Evolutionary conservation across 2,113 vertebrate species (phyloP).

Genomic region (Ailurus styani): DNA sequence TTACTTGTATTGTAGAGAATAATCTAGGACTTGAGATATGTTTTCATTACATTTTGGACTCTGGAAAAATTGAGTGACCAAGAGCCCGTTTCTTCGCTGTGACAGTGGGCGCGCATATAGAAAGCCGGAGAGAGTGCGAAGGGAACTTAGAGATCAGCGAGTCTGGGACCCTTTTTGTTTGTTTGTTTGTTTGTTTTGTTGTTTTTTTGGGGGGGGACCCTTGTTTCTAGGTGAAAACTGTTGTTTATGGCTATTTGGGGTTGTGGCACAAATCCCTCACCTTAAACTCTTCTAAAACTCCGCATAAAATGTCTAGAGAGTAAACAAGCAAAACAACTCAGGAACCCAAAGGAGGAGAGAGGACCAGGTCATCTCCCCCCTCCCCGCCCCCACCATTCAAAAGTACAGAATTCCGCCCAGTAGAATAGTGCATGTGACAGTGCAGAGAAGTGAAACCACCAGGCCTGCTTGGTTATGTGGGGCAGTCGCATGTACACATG

Average conservation of each 20-base stretch:
- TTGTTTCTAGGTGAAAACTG: neutral
- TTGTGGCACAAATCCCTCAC: neutral
- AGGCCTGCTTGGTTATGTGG: neutral
- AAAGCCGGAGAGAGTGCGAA: neutral
- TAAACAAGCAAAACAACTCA: neutral
- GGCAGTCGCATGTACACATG: neutral
- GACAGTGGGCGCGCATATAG: neutral
- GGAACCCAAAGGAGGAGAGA: neutral
- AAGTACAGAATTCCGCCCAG: neutral
- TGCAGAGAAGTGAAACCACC: neutral
- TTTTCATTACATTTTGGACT: constrained; percentile 54
- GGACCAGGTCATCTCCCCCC: neutral
- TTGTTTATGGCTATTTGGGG: neutral
- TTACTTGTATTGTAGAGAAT: constrained; percentile 21
- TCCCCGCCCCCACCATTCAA: neutral
- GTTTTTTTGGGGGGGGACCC: too few relatives aligned
- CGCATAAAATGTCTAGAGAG: neutral
- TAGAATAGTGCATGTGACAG: neutral
- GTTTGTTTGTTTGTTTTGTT: too few relatives aligned
- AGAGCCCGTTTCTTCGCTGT: constrained; percentile 14
- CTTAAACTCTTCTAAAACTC: neutral
- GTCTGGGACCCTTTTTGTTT: neutral
- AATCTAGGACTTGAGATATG: constrained; percentile 32
- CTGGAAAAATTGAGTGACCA: constrained; percentile 8
- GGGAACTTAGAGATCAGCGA: neutral